phyloP scores from a whole-genome alignment of 2,113 vertebrate genomes.

The Castor canadensis region DNA sequence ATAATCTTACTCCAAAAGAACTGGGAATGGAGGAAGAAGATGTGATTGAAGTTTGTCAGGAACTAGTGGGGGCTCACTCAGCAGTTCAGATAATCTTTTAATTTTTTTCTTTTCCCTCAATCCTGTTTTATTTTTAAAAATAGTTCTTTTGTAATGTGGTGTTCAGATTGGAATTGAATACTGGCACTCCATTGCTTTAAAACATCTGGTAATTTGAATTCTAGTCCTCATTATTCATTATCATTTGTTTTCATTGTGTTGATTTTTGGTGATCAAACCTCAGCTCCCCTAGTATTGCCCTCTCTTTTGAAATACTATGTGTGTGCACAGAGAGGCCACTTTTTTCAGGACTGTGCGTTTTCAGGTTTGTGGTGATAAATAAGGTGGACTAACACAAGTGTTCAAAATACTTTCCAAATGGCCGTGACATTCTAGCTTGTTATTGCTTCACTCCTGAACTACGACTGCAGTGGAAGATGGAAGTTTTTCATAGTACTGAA shows the following conservation, averaged over 20 bases:
- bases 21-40: background rate
- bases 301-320: too few relatives aligned
- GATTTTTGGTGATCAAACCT: background rate
- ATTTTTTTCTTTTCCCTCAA: too few relatives aligned
- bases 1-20: too few relatives aligned
- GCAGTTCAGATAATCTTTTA: background rate
- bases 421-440: background rate
- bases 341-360: background rate
- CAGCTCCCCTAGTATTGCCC: background rate
- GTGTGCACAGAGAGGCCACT: too few relatives aligned
- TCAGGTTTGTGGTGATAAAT: background rate
- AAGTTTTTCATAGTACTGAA: too few relatives aligned
- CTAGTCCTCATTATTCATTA: background rate
- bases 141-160: background rate
- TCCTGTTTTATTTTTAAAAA: background rate
- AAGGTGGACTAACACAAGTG: background rate
- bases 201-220: background rate
- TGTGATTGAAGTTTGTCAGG: too few relatives aligned
- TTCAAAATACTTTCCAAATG: background rate
- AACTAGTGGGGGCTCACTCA: background rate
- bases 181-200: background rate
- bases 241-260: background rate
- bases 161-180: background rate
- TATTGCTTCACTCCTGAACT: background rate
- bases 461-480: background rate